A percentile compares a stretch with the other conserved stretches of the same genome.
Conservation (phyloP, 2,113 vertebrate genomes). For the Cercocebus atys region DNA sequence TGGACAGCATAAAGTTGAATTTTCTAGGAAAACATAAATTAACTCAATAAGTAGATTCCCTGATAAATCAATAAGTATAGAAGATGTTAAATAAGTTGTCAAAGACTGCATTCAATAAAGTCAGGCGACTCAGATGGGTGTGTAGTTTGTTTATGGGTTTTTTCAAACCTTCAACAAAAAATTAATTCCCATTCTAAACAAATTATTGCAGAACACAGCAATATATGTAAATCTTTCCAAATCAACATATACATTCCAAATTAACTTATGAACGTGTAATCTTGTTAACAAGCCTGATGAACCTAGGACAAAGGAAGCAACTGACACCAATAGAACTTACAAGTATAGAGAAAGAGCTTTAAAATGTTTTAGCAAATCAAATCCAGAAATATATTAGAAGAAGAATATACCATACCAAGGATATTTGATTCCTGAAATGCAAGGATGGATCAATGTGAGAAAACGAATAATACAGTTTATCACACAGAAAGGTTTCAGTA, state of each 20-base stretch:
- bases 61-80: not conserved
- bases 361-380: slow-evolving; percentile 2
- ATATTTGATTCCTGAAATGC: not conserved
- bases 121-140: not conserved
- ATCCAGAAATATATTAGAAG: not conserved
- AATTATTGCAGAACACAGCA: not conserved
- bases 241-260: not conserved
- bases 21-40: not conserved
- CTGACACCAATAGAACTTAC: not conserved
- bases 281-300: not conserved
- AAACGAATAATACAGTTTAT: not conserved
- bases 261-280: not conserved
- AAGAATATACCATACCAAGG: not conserved
- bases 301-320: not conserved
- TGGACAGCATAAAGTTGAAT: not conserved
- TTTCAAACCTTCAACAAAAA: slow-evolving; percentile 45
- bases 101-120: not conserved
- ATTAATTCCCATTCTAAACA: not conserved
- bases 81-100: not conserved
- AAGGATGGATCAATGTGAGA: not conserved
- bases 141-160: not conserved
- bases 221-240: not conserved
- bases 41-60: not conserved
- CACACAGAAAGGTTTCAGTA: not conserved
- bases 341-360: not conserved